phyloP scores from a whole-genome alignment of 2,113 vertebrate species.

The Grantiella picta region DNA sequence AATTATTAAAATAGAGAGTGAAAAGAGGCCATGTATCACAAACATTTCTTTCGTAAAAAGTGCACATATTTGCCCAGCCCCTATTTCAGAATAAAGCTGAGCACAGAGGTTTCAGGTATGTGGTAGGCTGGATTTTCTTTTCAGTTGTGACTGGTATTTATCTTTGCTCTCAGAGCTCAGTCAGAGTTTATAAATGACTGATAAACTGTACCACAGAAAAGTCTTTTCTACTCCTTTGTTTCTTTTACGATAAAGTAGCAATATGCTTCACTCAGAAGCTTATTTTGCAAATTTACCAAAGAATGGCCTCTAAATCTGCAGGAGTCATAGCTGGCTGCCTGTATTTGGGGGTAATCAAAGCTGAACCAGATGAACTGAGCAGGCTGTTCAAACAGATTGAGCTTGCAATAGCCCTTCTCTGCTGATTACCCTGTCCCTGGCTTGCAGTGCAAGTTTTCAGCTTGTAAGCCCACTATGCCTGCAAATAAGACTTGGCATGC shows the following conservation, averaged over 20 bases:
- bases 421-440: not conserved
- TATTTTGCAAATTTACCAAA: conserved; percentile 4
- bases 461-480: not conserved
- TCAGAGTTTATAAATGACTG: conserved; percentile 22
- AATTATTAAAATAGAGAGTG: not conserved
- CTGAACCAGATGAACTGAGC: not conserved
- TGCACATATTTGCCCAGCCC: not conserved
- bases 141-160: not conserved
- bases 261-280: not conserved
- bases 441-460: not conserved
- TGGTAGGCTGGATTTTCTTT: not conserved
- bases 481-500: not conserved
- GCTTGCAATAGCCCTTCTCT: not conserved
- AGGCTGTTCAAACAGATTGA: conserved; percentile 24
- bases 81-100: not conserved
- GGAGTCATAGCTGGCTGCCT: not conserved
- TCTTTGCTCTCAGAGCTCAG: not conserved
- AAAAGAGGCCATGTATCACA: not conserved
- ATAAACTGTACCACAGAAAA: not conserved
- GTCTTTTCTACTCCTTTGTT: not conserved
- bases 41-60: not conserved
- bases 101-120: not conserved
- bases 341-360: not conserved
- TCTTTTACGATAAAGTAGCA: not conserved
- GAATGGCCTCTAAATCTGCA: not conserved